phyloP scores from a whole-genome alignment of 1,140 invertebrate species.

The Drosophila virilis region DNA sequence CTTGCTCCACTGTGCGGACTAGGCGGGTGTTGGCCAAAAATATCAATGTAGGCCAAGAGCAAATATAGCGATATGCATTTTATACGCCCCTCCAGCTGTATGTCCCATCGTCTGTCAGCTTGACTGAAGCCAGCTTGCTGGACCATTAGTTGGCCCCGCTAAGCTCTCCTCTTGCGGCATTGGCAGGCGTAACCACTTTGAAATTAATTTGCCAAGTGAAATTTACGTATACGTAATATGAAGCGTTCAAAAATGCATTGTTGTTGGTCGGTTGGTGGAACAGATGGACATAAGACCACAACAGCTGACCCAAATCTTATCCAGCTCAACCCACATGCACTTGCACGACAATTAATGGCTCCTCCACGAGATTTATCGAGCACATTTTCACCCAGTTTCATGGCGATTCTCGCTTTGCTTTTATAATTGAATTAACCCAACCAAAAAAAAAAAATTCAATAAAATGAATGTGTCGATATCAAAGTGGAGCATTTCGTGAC shows the following conservation, averaged over 20 bases:
- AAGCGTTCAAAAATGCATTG: slow-evolving; percentile 12
- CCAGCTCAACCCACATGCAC: slow-evolving; percentile 14
- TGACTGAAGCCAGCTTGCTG: slow-evolving; percentile 25
- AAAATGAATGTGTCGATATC: slow-evolving; percentile 8
- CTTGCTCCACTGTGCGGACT: slow-evolving; percentile 15
- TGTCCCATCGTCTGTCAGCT: slow-evolving; percentile 24
- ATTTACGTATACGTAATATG: slow-evolving; percentile 44
- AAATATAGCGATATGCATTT: slow-evolving; percentile 35
- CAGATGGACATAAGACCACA: no score
- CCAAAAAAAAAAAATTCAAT: neutral
- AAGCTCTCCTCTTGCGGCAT: neutral
- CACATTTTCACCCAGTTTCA: slow-evolving; percentile 6
- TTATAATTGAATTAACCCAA: slow-evolving; percentile 33
- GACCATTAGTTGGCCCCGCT: slow-evolving; percentile 24
- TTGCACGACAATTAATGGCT: slow-evolving; percentile 24
- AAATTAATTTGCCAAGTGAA: slow-evolving; percentile 56
- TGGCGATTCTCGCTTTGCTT: neutral
- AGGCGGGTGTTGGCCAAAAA: slow-evolving; percentile 21
- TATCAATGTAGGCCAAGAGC: slow-evolving; percentile 47
- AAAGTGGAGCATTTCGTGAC: slow-evolving; percentile 33
- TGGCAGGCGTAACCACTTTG: slow-evolving; percentile 36
- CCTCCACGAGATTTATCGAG: slow-evolving; percentile 28
- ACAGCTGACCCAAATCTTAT: slow-evolving; percentile 27
- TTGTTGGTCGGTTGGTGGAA: neutral
- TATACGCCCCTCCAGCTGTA: neutral